A percentile compares a stretch with the other conserved stretches of the same genome.
phyloP scores from a whole-genome alignment of 2,113 vertebrate genomes.

The Dicerorhinus sumatrensis region DNA sequence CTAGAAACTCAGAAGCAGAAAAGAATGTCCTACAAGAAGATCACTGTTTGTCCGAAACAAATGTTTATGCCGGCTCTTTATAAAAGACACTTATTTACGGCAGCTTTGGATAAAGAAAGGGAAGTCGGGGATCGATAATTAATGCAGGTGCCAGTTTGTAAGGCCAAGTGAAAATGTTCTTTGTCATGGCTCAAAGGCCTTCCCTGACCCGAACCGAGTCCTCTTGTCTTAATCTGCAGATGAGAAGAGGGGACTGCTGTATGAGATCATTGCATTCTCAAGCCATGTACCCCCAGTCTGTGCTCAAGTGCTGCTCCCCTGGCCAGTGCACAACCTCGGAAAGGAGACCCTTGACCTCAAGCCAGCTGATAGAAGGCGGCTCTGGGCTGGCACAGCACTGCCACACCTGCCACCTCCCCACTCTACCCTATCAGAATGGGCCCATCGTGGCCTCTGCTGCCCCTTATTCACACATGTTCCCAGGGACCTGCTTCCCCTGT shows the following conservation, averaged over 20 bases:
- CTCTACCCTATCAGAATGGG: not conserved
- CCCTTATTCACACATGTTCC: not conserved
- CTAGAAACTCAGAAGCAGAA: constrained; percentile 38
- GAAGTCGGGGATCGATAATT: not conserved
- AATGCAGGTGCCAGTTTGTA: not conserved
- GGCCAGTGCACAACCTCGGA: not conserved
- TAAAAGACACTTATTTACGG: not conserved
- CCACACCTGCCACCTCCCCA: not conserved
- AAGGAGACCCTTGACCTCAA: not conserved
- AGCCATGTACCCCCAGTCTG: too few species aligned
- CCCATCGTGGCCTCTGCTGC: not conserved
- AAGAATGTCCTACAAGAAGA: constrained; percentile 3
- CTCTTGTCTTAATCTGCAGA: not conserved
- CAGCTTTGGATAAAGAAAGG: not conserved
- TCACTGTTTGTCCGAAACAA: constrained; percentile 46
- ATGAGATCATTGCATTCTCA: not conserved
- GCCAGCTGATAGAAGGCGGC: not conserved
- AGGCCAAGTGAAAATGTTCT: not conserved
- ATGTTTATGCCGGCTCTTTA: constrained; percentile 51
- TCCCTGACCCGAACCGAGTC: not conserved
- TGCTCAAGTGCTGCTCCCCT: too few species aligned
- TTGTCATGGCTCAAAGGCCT: not conserved
- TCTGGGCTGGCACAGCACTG: too few species aligned
- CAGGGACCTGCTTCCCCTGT: not conserved
- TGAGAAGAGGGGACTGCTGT: too few species aligned